Evolutionary conservation across 1,140 invertebrate species (phyloP).

Genomic region (Drosophila micromelanica): DNA sequence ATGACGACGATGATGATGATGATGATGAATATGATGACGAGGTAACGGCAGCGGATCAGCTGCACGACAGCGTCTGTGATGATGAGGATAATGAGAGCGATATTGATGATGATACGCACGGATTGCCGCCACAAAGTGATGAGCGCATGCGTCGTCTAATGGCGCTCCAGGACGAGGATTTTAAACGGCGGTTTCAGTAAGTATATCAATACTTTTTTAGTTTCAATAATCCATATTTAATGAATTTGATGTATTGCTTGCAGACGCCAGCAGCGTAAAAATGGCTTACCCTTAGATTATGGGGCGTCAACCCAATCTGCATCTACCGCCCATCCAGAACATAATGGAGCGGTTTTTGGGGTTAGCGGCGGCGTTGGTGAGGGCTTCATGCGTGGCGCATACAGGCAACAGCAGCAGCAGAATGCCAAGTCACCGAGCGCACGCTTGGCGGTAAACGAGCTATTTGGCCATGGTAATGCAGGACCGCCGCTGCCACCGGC

Average conservation of each 20-base stretch:
- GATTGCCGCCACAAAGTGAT: conserved; percentile 78
- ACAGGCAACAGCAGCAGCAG: conserved; percentile 61
- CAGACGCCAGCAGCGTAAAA: conserved; percentile 75
- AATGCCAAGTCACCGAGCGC: conserved; percentile 72
- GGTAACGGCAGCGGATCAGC: conserved; percentile 63
- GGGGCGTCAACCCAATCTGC: conserved; percentile 47
- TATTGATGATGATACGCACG: conserved; percentile 70
- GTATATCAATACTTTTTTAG: conserved; percentile 9
- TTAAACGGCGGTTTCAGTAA: conserved; percentile 83
- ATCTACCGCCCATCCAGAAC: conserved; percentile 55
- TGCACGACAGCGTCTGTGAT: conserved; percentile 76
- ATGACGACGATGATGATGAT: conserved; percentile 89
- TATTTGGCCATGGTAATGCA: conserved; percentile 68
- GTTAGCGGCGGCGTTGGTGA: conserved; percentile 84
- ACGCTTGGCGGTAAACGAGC: conserved; percentile 79
- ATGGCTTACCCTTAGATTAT: conserved; percentile 72
- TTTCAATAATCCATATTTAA: not conserved
- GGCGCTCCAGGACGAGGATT: conserved; percentile 85
- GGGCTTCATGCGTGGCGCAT: conserved; percentile 76
- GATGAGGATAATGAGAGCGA: conserved; percentile 77
- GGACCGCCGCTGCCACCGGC: conserved; percentile 80
- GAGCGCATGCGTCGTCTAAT: conserved; percentile 80
- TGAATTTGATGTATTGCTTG: not conserved
- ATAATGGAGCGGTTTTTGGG: conserved; percentile 82
- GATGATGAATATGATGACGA: conserved; percentile 85